Base-by-base conservation (phyloP, 1,140 invertebrate species). In the Drosophila melanica region DNA sequence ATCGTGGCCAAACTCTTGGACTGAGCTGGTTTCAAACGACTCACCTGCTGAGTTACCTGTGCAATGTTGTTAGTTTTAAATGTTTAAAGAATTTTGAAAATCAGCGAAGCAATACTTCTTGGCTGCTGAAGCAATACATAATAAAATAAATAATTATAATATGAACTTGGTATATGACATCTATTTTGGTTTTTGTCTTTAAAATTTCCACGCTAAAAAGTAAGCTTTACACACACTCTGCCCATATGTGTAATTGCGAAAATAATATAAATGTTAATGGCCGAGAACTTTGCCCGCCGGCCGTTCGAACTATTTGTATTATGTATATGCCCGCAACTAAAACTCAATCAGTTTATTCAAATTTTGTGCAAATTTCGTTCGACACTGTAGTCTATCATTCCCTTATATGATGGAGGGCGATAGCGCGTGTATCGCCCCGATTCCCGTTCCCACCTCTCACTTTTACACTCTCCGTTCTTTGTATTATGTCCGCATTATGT, bases 271-370 rank as follows among this genome's bases (percentile, higher is more conserved):
- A 86, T 86, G 72, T 70, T 86, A 86, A 87, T 86, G 75, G 6
- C 39, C 35, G 11, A 10, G 75, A 68, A 66, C 75, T 65, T 66
- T 64, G 62, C 42, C 65, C 79, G 39, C 6, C 11, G 55, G 30
- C 59, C 42, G 45, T 16, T 58, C 60, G 39, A 73, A 84, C 81
- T 74, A 85, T 53, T 48, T 48, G 57, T 27, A 53, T 50, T 48
- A 66, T 70, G 47, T 27, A 27, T 27, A 27, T 30, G 68, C 51
- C 10, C n/a, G n/a, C 57, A 71, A 75, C 69, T 54, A 71, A 68
- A 77, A 89, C 77, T 54, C 84, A 89, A 89, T 89, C 84, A 90
- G 77, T 84, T 89, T 89, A 89, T 89, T 89, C 84, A 89, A 89
- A 89, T 89, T 74, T 62, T 84, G 84, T 89, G 84, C 79, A 89